Base-by-base conservation (phyloP, 2,888 invertebrate genomes). In the Lepetodrilus schrolli region DNA sequence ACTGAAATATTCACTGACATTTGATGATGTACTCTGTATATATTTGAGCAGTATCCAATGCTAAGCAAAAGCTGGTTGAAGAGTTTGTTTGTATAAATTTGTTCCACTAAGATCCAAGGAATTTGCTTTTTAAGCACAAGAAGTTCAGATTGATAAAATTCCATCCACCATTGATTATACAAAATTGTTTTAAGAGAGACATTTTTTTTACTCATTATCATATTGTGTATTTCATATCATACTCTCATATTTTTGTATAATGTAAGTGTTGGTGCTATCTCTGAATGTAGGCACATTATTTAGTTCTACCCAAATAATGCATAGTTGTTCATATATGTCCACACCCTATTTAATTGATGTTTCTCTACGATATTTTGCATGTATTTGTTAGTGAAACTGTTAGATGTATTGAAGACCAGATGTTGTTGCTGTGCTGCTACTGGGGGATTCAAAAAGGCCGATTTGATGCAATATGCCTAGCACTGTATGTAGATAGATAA, bases 11-110 rank as follows among this genome's bases (percentile, higher is more conserved):
- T 68, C 69, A 72, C 50, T 51, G 30, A 51, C 72, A 65, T 36
- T 43, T 49, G 37, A 36, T 69, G 36, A 34, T 68, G 65, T 75
- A 73, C 72, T 76, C 58, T 76, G 76, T 76, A 76, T 76, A 76
- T 76, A 76, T 76, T 76, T 72, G 76, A 68, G 38, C 37, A 58
- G 23, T 30, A 58, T 58, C 58, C 58, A 17, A 26, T 58, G 58
- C 58, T 58, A 30, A 58, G 58, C 58, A 58, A 34, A 58, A 58
- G 30, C 26, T 30, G 58, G 23, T 58, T 58, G 58, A 58, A 58
- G 58, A 58, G n/a, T 30, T 3, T 58, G 58, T 58, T 26, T 58
- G 58, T 58, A 58, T 58, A 58, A 58, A 26, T 58, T 58, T 58
- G 58, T 58, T 58, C 58, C 58, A n/a, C 43, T 58, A 30, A 58